Conservation (phyloP, 2,888 invertebrate genomes). For the Nasonovia ribisnigri region DNA sequence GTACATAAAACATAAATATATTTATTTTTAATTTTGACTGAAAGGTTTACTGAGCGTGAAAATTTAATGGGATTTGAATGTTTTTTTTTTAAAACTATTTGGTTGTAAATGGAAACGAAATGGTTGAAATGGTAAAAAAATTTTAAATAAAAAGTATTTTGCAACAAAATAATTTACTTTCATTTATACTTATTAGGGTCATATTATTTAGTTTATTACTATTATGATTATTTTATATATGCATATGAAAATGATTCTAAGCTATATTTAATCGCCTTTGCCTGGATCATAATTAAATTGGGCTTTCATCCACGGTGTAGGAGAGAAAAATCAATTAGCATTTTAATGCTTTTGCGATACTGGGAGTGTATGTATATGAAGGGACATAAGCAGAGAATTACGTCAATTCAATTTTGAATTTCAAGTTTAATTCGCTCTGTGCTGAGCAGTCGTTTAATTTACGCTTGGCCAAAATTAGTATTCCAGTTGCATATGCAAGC, state of each 20-base stretch:
- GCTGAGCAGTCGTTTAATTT: constrained; percentile 58
- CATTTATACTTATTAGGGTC: constrained; percentile 8
- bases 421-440: constrained; percentile 53
- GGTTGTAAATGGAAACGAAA: constrained; percentile 3
- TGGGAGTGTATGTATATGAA: constrained; percentile 32
- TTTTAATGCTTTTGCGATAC: constrained; percentile 57
- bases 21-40: constrained; percentile 25
- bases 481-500: constrained; percentile 55
- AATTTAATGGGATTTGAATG: constrained; percentile 53
- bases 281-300: constrained; percentile 48
- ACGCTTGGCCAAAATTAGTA: constrained; percentile 62
- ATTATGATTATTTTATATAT: constrained; percentile 24
- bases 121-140: no score
- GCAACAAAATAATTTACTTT: constrained; percentile 38
- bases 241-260: constrained; percentile 43
- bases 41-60: constrained; percentile 11
- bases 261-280: constrained; percentile 51
- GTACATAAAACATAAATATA: not conserved
- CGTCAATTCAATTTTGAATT: constrained; percentile 62
- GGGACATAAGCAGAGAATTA: constrained; percentile 49
- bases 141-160: constrained; percentile 21
- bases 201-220: constrained; percentile 28
- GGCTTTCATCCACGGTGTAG: constrained; percentile 30
- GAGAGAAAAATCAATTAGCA: constrained; percentile 64
- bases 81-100: constrained; percentile 3